A percentile compares a stretch with the other conserved stretches of the same genome.
Evolutionary conservation across 2,113 vertebrate species (phyloP).

Genomic region (Dascyllus trimaculatus): DNA sequence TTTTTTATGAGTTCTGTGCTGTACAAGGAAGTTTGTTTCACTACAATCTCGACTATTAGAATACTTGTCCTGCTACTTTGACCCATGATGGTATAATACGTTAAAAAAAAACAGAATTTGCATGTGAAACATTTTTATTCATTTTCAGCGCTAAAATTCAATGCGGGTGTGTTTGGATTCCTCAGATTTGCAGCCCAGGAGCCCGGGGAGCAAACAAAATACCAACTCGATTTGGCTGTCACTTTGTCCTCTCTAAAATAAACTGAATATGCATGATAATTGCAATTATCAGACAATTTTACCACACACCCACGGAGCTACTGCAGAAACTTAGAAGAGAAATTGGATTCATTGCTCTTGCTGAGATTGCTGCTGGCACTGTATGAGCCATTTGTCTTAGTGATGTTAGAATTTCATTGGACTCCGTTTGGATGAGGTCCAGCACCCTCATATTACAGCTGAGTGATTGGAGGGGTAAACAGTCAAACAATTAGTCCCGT

Average conservation of each 20-base stretch:
- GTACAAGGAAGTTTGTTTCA: too few relatives aligned
- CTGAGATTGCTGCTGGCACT: slow-evolving; percentile 35
- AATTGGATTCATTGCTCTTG: slow-evolving; percentile 33
- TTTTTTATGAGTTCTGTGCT: too few relatives aligned
- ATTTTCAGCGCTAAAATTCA: too few relatives aligned
- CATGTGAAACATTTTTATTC: too few relatives aligned
- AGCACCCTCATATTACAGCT: slow-evolving; percentile 45
- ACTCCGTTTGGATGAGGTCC: slow-evolving; percentile 53
- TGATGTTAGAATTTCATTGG: slow-evolving; percentile 45
- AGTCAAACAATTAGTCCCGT: slow-evolving; percentile 66
- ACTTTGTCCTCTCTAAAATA: background rate
- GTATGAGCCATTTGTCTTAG: slow-evolving; percentile 49
- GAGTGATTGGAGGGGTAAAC: slow-evolving; percentile 65
- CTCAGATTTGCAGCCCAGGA: too few relatives aligned
- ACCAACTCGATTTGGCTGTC: too few relatives aligned
- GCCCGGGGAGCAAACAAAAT: too few relatives aligned
- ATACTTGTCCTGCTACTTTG: too few relatives aligned
- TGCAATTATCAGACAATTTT: slow-evolving; percentile 5
- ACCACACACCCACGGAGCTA: background rate
- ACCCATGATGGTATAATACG: too few relatives aligned
- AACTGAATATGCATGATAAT: slow-evolving; percentile 1
- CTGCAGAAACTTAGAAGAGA: slow-evolving; percentile 11
- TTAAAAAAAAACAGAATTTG: too few relatives aligned
- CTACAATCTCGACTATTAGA: too few relatives aligned
- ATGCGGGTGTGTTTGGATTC: too few relatives aligned